Conservation (phyloP, 2,888 invertebrate genomes). For the Harpagoxenus sublaevis region DNA sequence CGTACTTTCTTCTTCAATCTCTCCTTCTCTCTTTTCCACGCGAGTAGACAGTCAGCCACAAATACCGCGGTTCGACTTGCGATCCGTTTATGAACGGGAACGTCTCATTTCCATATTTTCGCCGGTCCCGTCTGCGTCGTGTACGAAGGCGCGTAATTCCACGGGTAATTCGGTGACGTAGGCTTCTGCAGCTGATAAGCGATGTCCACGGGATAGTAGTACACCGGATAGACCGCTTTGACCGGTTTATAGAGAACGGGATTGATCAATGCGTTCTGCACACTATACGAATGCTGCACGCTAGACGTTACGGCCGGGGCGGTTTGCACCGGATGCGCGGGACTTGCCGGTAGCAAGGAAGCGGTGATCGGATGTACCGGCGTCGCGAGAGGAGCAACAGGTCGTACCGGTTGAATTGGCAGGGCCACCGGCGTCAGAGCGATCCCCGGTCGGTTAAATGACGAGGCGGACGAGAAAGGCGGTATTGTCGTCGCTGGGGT, state of each 20-base stretch:
- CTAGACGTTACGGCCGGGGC: constrained; percentile 61
- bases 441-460: constrained; percentile 21
- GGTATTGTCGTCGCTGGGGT: constrained; percentile 56
- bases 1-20: constrained; percentile 61
- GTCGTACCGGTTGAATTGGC: constrained; percentile 67
- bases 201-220: constrained; percentile 78
- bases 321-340: constrained; percentile 66
- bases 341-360: constrained; percentile 58
- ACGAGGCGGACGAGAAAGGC: constrained; percentile 13
- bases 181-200: constrained; percentile 79
- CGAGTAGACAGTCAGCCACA: constrained; percentile 61
- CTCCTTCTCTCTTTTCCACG: constrained; percentile 59
- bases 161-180: constrained; percentile 75
- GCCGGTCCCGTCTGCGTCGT: constrained; percentile 74
- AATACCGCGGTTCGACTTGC: constrained; percentile 41
- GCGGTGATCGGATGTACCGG: constrained; percentile 71
- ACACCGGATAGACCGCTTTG: constrained; percentile 81
- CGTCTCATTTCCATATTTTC: constrained; percentile 79
- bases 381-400: constrained; percentile 68
- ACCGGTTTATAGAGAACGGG: constrained; percentile 80
- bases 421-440: constrained; percentile 47
- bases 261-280: constrained; percentile 76
- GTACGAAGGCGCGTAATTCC: constrained; percentile 82
- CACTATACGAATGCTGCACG: constrained; percentile 78
- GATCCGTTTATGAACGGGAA: constrained; percentile 48